These are phyloP conservation scores for Parazoanthus atlanticus DNA, from an alignment of 92 coral and sea anemone genomes.

Conservation along the genomic window DNA sequence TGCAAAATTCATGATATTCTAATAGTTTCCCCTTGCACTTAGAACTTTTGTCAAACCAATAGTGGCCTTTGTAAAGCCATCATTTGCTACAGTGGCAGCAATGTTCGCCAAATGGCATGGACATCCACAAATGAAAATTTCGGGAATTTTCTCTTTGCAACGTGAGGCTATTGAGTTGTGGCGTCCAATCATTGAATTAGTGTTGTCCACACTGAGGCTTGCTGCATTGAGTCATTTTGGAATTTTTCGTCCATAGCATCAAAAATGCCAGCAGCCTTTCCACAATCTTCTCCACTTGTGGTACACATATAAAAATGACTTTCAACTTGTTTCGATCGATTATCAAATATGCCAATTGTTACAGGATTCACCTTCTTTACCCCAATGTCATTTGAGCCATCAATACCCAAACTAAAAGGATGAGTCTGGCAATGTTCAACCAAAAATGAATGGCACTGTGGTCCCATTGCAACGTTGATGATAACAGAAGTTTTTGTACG, in stretches of 20 bases:
- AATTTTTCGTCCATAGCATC: constrained; percentile 52
- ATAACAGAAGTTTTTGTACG: constrained; percentile 53
- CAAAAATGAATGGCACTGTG: constrained; percentile 41
- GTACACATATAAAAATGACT: constrained; percentile 68
- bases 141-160: constrained; percentile 40
- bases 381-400: constrained; percentile 62
- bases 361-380: constrained; percentile 59
- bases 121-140: constrained; percentile 44
- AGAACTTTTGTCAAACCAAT: constrained; percentile 60
- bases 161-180: constrained; percentile 59
- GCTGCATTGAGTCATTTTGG: constrained; percentile 40
- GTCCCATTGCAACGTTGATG: constrained; percentile 52
- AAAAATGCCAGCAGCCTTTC: constrained; percentile 51
- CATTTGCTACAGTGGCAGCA: constrained; percentile 50
- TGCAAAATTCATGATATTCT: constrained; percentile 51
- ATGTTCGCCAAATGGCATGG: constrained; percentile 59
- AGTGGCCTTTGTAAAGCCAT: background rate
- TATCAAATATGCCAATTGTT: constrained; percentile 57
- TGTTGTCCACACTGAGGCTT: constrained; percentile 57
- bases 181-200: constrained; percentile 60
- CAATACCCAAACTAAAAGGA: constrained; percentile 68
- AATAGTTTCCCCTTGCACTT: constrained; percentile 50
- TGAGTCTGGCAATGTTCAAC: constrained; percentile 57
- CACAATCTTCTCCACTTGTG: constrained; percentile 59
- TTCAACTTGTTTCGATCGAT: constrained; percentile 57